A percentile compares a stretch with the other conserved stretches of the same genome.
These are phyloP conservation scores for Drosophila mettleri DNA, from an alignment of 2,888 invertebrate species.

Conservation along the genomic window DNA sequence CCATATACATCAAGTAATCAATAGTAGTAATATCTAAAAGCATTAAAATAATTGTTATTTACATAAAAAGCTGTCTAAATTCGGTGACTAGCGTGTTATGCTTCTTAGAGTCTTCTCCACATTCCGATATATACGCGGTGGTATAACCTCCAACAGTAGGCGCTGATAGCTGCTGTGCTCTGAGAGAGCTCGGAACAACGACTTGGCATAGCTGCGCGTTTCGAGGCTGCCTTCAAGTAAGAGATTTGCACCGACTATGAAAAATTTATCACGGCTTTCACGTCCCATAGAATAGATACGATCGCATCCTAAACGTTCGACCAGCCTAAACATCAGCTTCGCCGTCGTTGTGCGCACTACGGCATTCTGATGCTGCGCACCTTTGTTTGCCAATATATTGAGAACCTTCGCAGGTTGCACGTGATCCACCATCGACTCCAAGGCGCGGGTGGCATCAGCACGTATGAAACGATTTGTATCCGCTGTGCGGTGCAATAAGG, in stretches of 20 bases:
- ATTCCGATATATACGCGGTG: conserved; percentile 91
- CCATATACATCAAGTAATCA: neutral
- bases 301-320: conserved; percentile 90
- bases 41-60: conserved; percentile 21
- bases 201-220: conserved; percentile 92
- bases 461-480: conserved; percentile 97
- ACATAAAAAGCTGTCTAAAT: conserved; percentile 15
- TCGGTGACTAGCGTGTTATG: conserved; percentile 63
- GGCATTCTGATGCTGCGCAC: conserved; percentile 93
- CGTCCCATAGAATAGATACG: conserved; percentile 89
- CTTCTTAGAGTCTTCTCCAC: conserved; percentile 91
- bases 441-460: conserved; percentile 92
- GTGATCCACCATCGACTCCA: conserved; percentile 92
- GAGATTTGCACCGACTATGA: conserved; percentile 92
- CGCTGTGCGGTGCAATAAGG: conserved; percentile 94
- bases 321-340: conserved; percentile 90
- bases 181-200: conserved; percentile 90
- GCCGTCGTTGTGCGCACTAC: conserved; percentile 94
- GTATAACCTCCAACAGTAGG: conserved; percentile 92
- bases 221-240: conserved; percentile 94
- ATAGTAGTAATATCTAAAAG: conserved; percentile 1
- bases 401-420: conserved; percentile 89
- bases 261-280: conserved; percentile 92
- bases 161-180: conserved; percentile 91
- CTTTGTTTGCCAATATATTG: conserved; percentile 88